Conservation (phyloP, 2,797 vertebrate species). For the Silurus aristotelis region DNA sequence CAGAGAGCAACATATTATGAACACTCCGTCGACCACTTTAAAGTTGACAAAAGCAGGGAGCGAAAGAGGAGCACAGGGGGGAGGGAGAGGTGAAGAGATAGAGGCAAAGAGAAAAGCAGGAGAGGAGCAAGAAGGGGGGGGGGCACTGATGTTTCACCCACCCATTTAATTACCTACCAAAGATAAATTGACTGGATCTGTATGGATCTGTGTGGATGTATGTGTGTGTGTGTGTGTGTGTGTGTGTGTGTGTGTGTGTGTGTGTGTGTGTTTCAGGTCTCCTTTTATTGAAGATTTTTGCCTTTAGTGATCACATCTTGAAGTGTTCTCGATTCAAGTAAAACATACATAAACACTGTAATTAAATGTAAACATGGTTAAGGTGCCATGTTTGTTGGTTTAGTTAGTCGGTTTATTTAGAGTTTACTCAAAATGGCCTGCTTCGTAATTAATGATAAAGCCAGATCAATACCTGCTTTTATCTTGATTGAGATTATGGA, state of each 20-base stretch:
- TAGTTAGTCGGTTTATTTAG: background rate
- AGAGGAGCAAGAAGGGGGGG: conserved; percentile 59
- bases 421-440: conserved; percentile 50
- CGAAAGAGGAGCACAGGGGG: conserved; percentile 48
- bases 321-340: background rate
- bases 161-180: conserved; percentile 77
- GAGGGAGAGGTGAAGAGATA: conserved; percentile 42
- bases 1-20: conserved; percentile 78
- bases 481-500: background rate
- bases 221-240: conserved; percentile 26
- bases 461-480: conserved; percentile 28
- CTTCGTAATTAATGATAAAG: conserved; percentile 58
- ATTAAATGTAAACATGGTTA: background rate
- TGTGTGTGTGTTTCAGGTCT: conserved; percentile 24
- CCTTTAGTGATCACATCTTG: conserved; percentile 13
- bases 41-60: conserved; percentile 71
- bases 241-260: conserved; percentile 35
- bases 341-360: background rate
- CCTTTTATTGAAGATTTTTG: background rate
- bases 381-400: background rate
- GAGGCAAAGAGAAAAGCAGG: conserved; percentile 57
- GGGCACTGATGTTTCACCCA: conserved; percentile 75
- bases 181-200: conserved; percentile 70
- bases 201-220: conserved; percentile 35
- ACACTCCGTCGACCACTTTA: conserved; percentile 79